A percentile compares a stretch with the other conserved stretches of the same genome.
Evolutionary conservation across 2,888 invertebrate genomes (phyloP).

Genomic region (Bellardia bayeri): DNA sequence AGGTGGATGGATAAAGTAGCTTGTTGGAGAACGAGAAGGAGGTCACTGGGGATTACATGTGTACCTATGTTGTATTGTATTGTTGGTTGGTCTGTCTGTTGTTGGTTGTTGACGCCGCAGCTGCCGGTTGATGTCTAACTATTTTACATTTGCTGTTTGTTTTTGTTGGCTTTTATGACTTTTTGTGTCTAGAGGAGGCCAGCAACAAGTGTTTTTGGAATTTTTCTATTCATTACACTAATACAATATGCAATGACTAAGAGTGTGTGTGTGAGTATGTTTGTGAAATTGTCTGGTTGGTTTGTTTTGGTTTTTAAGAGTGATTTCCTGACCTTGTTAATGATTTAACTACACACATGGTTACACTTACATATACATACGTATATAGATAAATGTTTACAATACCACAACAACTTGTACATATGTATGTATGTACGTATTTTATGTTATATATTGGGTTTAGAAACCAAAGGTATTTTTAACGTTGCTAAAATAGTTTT

Average conservation of each 20-base stretch:
- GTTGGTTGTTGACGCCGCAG: constrained; percentile 13
- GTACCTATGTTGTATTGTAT: constrained; percentile 23
- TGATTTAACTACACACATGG: background rate
- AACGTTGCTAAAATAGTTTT: too few relatives aligned
- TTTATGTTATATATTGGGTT: too few relatives aligned
- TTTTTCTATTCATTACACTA: constrained; percentile 47
- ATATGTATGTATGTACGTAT: too few relatives aligned
- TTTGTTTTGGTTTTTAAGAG: constrained; percentile 41
- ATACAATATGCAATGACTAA: constrained; percentile 31
- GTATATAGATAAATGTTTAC: background rate
- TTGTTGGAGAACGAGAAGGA: background rate
- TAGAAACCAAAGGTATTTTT: too few relatives aligned
- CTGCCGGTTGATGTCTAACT: constrained; percentile 58
- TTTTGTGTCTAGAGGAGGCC: constrained; percentile 49
- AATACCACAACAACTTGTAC: too few relatives aligned
- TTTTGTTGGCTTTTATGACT: constrained; percentile 62
- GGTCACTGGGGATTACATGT: constrained; percentile 33
- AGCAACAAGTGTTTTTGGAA: constrained; percentile 70
- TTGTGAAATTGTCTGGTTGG: constrained; percentile 20
- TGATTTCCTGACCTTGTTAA: constrained; percentile 72
- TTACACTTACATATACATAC: background rate
- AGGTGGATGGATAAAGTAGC: constrained; percentile 20
- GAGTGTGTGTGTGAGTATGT: constrained; percentile 5
- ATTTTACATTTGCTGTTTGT: constrained; percentile 68
- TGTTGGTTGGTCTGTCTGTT: constrained; percentile 39